These are phyloP conservation scores for Lamellibrachia luymesi DNA, from an alignment of 1,140 invertebrate genomes.

Conservation along the genomic window DNA sequence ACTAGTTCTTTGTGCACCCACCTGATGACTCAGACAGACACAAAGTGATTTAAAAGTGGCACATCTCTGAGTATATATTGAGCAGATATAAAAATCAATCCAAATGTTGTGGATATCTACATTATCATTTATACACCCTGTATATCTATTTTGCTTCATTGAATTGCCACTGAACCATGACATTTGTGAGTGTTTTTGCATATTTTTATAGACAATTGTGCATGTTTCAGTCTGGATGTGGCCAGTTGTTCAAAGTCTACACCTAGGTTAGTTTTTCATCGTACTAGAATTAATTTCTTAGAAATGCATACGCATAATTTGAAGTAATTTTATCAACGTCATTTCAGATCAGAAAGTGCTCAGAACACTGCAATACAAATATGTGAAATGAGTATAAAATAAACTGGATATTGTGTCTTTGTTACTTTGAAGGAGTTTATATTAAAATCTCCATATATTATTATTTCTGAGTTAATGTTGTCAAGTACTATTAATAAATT, in stretches of 20 bases:
- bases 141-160: too few relatives aligned
- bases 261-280: not conserved
- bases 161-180: too few relatives aligned
- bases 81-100: not conserved
- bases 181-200: too few relatives aligned
- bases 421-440: too few relatives aligned
- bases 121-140: too few relatives aligned
- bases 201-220: not conserved
- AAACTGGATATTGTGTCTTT: too few relatives aligned
- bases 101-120: too few relatives aligned
- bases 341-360: not conserved
- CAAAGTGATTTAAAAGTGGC: not conserved
- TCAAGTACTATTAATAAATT: too few relatives aligned
- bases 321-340: not conserved
- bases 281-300: not conserved
- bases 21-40: not conserved
- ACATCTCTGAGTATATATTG: not conserved
- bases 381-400: not conserved
- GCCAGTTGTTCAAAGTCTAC: not conserved
- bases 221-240: not conserved
- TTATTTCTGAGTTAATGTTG: too few relatives aligned
- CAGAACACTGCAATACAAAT: not conserved
- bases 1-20: too few relatives aligned
- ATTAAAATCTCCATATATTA: too few relatives aligned
- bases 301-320: not conserved